Percentiles rank a stretch among this genome's conserved stretches.
phyloP scores from a whole-genome alignment of 2,113 vertebrate genomes.

The Neomonachus schauinslandi region DNA sequence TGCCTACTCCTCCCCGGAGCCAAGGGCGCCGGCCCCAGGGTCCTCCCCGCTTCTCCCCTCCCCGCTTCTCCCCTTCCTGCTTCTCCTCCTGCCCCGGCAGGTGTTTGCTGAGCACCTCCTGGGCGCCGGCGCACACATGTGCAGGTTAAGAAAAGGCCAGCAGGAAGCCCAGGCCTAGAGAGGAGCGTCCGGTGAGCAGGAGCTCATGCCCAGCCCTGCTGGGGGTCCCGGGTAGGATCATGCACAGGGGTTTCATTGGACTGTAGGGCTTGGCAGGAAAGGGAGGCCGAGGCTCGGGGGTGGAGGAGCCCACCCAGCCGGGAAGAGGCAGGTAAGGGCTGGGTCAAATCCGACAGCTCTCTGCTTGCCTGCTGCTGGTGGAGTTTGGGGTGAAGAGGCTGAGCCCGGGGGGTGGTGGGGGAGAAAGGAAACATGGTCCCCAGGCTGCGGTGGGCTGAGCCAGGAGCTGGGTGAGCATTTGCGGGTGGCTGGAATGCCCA shows the following conservation, averaged over 20 bases:
- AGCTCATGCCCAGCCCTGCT: background rate
- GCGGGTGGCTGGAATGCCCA: background rate
- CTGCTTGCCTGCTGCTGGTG: background rate
- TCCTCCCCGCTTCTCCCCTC: background rate
- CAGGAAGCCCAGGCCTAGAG: background rate
- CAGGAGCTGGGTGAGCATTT: background rate
- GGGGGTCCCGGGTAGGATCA: background rate
- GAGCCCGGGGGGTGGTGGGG: fast-evolving
- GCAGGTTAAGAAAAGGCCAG: background rate
- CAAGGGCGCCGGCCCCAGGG: background rate
- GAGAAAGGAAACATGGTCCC: background rate
- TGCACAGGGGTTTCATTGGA: background rate
- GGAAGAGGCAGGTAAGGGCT: background rate
- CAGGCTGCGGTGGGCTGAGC: background rate
- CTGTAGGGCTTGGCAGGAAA: background rate
- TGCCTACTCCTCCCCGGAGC: fast-evolving
- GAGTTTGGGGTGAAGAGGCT: background rate
- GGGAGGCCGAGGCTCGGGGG: background rate
- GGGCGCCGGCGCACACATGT: background rate
- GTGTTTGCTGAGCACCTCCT: background rate
- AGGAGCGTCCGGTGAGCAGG: background rate
- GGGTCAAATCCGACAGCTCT: background rate
- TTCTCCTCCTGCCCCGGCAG: fast-evolving
- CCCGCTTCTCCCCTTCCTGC: background rate
- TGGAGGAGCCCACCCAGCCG: fast-evolving